These are phyloP conservation scores for Cyclura pinguis DNA, from an alignment of 2,797 vertebrate genomes.

Conservation along the genomic window DNA sequence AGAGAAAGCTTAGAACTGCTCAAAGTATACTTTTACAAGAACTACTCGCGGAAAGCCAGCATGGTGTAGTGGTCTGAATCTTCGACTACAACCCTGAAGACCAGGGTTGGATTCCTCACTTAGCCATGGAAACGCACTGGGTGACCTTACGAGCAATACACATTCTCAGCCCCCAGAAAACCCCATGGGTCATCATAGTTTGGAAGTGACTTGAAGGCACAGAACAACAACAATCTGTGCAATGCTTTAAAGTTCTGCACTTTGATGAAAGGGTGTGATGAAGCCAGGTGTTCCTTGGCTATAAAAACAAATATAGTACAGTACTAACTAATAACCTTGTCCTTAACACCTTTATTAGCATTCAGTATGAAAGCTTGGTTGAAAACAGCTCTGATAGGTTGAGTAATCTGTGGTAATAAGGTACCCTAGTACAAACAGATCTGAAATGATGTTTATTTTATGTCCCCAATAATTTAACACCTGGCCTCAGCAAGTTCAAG, in stretches of 20 bases:
- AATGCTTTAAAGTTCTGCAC: constrained; percentile 26
- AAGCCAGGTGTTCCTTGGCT: constrained; percentile 38
- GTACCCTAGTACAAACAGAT: constrained; percentile 30
- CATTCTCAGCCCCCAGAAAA: too few relatives aligned
- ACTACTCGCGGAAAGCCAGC: too few relatives aligned
- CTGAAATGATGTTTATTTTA: not conserved
- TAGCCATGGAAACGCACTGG: too few relatives aligned
- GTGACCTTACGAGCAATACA: too few relatives aligned
- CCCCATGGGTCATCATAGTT: too few relatives aligned
- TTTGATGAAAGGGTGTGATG: constrained; percentile 41
- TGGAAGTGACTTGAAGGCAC: too few relatives aligned
- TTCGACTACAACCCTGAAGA: too few relatives aligned
- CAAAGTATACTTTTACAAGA: not conserved
- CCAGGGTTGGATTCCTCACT: too few relatives aligned
- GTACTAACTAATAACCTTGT: constrained; percentile 26
- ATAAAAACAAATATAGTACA: not conserved
- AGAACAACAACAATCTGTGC: not conserved
- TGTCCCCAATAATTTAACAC: not conserved
- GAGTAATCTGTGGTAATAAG: constrained; percentile 11
- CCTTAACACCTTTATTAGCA: constrained; percentile 61
- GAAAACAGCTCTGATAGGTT: not conserved
- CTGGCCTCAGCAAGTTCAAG: not conserved
- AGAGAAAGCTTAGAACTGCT: not conserved
- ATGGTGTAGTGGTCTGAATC: too few relatives aligned
- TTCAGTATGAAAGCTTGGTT: not conserved